phyloP scores from a whole-genome alignment of 1,140 invertebrate genomes.

The Calycopis cecrops region DNA sequence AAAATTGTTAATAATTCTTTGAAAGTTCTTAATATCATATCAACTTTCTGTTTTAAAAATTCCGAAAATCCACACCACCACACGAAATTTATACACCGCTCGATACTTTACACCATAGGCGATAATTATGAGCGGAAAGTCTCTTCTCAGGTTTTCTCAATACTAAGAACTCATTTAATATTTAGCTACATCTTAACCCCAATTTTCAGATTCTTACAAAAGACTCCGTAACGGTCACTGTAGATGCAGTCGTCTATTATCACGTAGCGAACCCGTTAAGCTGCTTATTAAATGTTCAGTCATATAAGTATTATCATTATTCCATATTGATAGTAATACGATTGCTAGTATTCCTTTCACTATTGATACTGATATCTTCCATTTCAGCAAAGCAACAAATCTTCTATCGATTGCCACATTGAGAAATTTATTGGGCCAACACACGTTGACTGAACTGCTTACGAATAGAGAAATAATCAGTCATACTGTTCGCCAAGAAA shows the following conservation, averaged over 20 bases:
- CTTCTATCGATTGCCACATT: conserved; percentile 88
- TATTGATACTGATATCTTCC: conserved; percentile 12
- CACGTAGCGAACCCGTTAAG: conserved; percentile 86
- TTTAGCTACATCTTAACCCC: too few relatives aligned
- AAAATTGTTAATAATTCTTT: too few relatives aligned
- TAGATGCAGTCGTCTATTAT: conserved; percentile 94
- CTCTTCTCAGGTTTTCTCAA: too few relatives aligned
- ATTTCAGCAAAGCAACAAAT: conserved; percentile 77
- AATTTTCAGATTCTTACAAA: conserved; percentile 83
- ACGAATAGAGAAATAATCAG: conserved; percentile 91
- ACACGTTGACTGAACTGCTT: conserved; percentile 90
- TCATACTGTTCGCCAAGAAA: conserved; percentile 53
- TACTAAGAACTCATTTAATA: too few relatives aligned
- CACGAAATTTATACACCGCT: too few relatives aligned
- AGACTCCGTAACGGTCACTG: conserved; percentile 92
- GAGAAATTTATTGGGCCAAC: conserved; percentile 91
- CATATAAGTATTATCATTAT: conserved; percentile 76
- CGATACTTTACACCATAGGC: too few relatives aligned
- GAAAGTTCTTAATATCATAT: too few relatives aligned
- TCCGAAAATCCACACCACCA: too few relatives aligned
- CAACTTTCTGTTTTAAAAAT: too few relatives aligned
- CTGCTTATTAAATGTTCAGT: conserved; percentile 85
- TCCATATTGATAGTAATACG: conserved; percentile 3
- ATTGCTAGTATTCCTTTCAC: neutral
- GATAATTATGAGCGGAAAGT: too few relatives aligned